Percentiles rank a stretch among this genome's conserved stretches.
Conservation (phyloP, 2,113 vertebrate species). For the Cardinalis cardinalis region DNA sequence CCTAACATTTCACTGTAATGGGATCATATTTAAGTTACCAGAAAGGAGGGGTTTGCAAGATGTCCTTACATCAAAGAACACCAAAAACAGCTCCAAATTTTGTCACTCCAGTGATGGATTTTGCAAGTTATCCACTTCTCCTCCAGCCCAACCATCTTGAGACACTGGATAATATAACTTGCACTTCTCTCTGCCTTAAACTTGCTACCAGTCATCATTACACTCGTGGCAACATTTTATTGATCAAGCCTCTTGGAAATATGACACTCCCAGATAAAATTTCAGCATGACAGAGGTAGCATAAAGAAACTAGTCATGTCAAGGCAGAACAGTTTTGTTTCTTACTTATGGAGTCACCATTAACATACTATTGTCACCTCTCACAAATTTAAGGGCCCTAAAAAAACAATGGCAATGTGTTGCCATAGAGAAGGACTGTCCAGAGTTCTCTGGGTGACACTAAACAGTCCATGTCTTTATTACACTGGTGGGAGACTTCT, state of each 20-base stretch:
- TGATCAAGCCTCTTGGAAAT: not conserved
- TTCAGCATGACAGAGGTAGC: not conserved
- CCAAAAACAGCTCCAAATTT: not conserved
- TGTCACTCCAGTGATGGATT: not conserved
- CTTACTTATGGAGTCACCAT: not conserved
- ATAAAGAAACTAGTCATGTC: not conserved
- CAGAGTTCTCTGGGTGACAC: not conserved
- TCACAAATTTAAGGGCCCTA: not conserved
- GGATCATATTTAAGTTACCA: not conserved
- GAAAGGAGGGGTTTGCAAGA: not conserved
- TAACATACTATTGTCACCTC: rapidly evolving
- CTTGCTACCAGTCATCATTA: not conserved
- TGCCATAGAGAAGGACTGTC: not conserved
- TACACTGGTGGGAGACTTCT: not conserved
- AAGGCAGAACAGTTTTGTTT: not conserved
- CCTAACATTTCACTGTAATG: not conserved
- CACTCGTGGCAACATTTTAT: not conserved
- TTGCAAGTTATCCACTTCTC: not conserved
- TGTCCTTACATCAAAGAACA: slow-evolving; percentile 14
- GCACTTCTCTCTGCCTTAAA: not conserved
- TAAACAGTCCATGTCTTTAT: not conserved
- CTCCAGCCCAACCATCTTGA: not conserved
- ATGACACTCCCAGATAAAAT: not conserved
- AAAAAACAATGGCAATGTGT: not conserved
- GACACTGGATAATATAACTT: not conserved